phyloP scores from a whole-genome alignment of 1,140 invertebrate genomes.

The Penaeus chinensis region DNA sequence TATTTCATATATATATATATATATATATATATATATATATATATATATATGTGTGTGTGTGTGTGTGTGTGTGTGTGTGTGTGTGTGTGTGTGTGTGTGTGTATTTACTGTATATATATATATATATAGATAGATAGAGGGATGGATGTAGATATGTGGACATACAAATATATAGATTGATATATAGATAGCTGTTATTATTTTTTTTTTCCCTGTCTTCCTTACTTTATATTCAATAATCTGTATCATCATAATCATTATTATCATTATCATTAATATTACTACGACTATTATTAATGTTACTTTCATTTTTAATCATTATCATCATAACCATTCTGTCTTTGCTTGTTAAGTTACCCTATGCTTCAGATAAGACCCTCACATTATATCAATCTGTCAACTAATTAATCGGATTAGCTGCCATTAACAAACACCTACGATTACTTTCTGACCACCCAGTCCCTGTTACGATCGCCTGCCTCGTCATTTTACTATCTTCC shows the following conservation, averaged over 20 bases:
- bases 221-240: background rate
- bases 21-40: constrained; percentile 5
- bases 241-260: background rate
- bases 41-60: constrained; percentile 1
- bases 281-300: too few species aligned
- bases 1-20: background rate
- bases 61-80: background rate
- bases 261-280: background rate
- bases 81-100: background rate
- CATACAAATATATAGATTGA: background rate
- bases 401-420: too few species aligned
- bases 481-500: too few species aligned
- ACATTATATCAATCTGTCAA: too few species aligned
- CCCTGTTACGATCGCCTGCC: too few species aligned
- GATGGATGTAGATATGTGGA: background rate
- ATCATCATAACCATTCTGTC: too few species aligned
- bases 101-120: background rate
- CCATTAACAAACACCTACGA: too few species aligned
- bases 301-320: too few species aligned
- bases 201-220: too few species aligned
- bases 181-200: background rate
- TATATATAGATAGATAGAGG: background rate
- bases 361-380: too few species aligned
- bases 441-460: too few species aligned
- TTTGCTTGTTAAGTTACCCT: too few species aligned